Percentiles rank a stretch among this genome's conserved stretches.
Conservation (phyloP, 2,113 vertebrate genomes). For the Labrus mixtus region DNA sequence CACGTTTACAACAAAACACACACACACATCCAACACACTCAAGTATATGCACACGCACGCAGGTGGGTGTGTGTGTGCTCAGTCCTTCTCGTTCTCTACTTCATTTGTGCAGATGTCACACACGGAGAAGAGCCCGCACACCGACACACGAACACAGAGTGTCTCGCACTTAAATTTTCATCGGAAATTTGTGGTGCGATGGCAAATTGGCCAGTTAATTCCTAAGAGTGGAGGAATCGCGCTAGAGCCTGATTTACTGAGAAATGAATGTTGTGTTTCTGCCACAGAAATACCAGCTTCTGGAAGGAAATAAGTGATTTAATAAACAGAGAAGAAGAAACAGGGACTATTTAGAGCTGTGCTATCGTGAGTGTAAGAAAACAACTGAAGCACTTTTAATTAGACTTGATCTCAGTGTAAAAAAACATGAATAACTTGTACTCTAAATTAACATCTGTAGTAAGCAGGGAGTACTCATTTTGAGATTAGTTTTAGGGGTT, state of each 20-base stretch:
- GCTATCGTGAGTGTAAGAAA: not conserved
- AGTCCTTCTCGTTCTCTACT: not conserved
- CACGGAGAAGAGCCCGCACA: constrained; percentile 6
- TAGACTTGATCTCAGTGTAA: not conserved
- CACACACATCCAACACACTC: constrained; percentile 7
- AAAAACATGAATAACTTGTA: constrained; percentile 1
- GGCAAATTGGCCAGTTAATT: constrained; percentile 60
- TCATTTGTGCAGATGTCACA: constrained; percentile 16
- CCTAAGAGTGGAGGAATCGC: constrained; percentile 45
- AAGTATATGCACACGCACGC: constrained; percentile 2
- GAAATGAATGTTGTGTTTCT: constrained; percentile 31
- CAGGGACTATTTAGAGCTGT: not conserved
- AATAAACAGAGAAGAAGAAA: constrained; percentile 14
- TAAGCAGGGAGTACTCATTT: not conserved
- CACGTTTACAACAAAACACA: constrained; percentile 4
- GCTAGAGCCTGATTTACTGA: constrained; percentile 24
- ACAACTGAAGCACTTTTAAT: not conserved
- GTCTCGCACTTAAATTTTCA: constrained; percentile 11
- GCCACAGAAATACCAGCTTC: constrained; percentile 12
- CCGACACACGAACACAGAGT: constrained; percentile 19
- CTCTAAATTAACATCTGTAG: not conserved
- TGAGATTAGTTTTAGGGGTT: too few species aligned
- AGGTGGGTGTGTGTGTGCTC: not conserved
- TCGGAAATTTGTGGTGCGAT: constrained; percentile 23
- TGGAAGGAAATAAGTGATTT: constrained; percentile 22